phyloP scores from a whole-genome alignment of 2,113 vertebrate species.

The Rattus rattus region DNA sequence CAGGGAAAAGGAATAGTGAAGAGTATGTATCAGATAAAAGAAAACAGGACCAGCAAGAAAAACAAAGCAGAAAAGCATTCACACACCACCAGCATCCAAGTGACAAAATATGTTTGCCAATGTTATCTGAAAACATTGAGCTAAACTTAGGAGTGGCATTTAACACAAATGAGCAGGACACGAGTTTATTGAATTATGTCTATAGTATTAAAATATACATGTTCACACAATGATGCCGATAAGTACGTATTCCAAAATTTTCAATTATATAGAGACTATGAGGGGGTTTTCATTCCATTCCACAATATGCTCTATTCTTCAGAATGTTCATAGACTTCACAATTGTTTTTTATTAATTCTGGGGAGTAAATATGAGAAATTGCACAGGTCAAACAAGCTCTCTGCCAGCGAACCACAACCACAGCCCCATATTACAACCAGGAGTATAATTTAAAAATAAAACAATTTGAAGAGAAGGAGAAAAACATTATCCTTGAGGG shows the following conservation, averaged over 20 bases:
- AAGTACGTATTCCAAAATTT: neutral
- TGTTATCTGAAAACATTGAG: neutral
- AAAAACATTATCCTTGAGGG: neutral
- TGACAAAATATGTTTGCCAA: neutral
- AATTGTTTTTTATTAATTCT: neutral
- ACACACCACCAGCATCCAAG: neutral
- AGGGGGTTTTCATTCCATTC: neutral
- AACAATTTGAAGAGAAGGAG: neutral
- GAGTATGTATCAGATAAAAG: neutral
- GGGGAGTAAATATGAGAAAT: neutral
- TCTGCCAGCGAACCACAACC: neutral
- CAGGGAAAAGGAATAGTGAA: neutral
- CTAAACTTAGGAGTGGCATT: neutral
- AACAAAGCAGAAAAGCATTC: neutral
- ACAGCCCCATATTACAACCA: neutral
- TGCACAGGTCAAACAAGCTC: neutral
- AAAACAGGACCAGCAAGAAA: neutral
- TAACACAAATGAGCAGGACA: neutral
- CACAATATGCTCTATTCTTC: neutral
- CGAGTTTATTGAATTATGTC: neutral
- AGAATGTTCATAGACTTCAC: neutral
- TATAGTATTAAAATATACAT: neutral
- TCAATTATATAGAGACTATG: neutral
- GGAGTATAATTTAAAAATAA: constrained; percentile 45
- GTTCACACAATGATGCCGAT: neutral